These are phyloP conservation scores for Ochlodes sylvanus DNA, from an alignment of 2,888 invertebrate genomes.

Conservation along the genomic window DNA sequence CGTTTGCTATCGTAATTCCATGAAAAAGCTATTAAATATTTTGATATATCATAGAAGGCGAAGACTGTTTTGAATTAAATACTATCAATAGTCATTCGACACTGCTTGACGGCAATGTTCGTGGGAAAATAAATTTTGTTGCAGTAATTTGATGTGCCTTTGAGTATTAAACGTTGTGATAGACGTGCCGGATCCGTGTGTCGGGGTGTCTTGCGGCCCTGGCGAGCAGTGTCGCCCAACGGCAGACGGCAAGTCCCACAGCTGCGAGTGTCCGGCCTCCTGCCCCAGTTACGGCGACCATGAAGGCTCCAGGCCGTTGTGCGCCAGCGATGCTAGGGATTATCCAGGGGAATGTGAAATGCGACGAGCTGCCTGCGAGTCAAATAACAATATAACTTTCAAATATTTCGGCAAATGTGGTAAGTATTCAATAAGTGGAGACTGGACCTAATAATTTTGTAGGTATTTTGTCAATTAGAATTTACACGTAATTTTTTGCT, in stretches of 20 bases:
- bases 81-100: too few species aligned
- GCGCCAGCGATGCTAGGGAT: slow-evolving; percentile 93
- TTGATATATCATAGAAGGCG: too few species aligned
- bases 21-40: too few species aligned
- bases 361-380: slow-evolving; percentile 91
- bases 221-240: slow-evolving; percentile 90
- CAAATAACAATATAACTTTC: slow-evolving; percentile 90
- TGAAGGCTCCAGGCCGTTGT: slow-evolving; percentile 91
- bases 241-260: slow-evolving; percentile 88
- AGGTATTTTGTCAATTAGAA: too few species aligned
- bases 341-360: slow-evolving; percentile 95
- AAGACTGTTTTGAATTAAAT: too few species aligned
- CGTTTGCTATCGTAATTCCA: too few species aligned
- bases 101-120: slow-evolving; percentile 14
- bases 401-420: slow-evolving; percentile 95
- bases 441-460: too few species aligned
- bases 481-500: too few species aligned
- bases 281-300: slow-evolving; percentile 94
- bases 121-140: slow-evolving; percentile 44
- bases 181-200: slow-evolving; percentile 89
- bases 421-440: slow-evolving; percentile 74
- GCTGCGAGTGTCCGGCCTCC: slow-evolving; percentile 91
- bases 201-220: slow-evolving; percentile 90
- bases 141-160: slow-evolving; percentile 47
- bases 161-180: slow-evolving; percentile 43